phyloP scores from a whole-genome alignment of 2,888 invertebrate species.

The Microplitis manilae region DNA sequence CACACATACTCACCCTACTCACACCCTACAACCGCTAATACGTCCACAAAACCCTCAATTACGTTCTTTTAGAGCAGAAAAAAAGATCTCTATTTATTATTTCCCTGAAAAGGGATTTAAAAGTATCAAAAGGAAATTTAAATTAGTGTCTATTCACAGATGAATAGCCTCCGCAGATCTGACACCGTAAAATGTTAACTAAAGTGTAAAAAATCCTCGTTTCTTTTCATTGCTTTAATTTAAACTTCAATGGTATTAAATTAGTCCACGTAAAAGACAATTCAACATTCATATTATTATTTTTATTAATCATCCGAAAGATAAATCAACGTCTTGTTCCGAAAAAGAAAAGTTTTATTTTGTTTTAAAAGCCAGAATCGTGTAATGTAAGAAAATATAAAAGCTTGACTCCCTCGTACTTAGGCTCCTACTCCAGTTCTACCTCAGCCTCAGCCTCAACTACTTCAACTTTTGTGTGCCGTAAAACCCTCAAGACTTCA shows the following conservation, averaged over 20 bases:
- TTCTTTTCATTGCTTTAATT: neutral
- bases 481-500: constrained; percentile 49
- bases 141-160: constrained; percentile 22
- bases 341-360: neutral
- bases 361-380: neutral
- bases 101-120: neutral
- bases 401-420: neutral
- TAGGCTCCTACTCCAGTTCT: neutral
- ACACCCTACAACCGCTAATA: no score
- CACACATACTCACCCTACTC: neutral
- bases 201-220: neutral
- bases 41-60: neutral
- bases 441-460: neutral
- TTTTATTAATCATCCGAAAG: neutral
- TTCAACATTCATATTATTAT: neutral
- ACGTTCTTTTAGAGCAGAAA: no score
- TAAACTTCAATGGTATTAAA: neutral
- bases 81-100: neutral
- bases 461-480: constrained; percentile 33
- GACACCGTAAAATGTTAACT: constrained; percentile 1
- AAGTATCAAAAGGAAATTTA: neutral
- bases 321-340: neutral
- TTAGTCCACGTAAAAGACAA: neutral
- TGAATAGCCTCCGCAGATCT: constrained; percentile 9
- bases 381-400: constrained; percentile 12